Conservation (phyloP, 1,140 invertebrate species). For the Wasmannia auropunctata region DNA sequence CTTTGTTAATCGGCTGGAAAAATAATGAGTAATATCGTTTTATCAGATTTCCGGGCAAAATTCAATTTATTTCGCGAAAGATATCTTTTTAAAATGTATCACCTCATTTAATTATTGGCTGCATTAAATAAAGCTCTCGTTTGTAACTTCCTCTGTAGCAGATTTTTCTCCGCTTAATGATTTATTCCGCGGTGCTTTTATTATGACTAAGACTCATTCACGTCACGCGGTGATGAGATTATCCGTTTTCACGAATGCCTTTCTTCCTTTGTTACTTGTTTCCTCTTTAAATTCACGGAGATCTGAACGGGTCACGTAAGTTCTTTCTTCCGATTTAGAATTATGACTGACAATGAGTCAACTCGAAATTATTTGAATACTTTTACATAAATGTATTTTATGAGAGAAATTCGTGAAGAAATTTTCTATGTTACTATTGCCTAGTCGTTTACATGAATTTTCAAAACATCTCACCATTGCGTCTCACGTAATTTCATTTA, state of each 20-base stretch:
- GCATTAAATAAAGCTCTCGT: conserved; percentile 43
- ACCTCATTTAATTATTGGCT: not conserved
- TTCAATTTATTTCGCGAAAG: conserved; percentile 29
- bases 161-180: conserved; percentile 48
- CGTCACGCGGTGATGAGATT: not conserved
- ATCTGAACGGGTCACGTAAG: not conserved
- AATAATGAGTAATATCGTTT: conserved; percentile 24
- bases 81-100: not conserved
- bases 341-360: not conserved
- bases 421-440: not conserved
- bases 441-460: not conserved
- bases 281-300: conserved; percentile 13
- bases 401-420: not conserved
- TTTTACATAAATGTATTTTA: not conserved
- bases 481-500: not conserved
- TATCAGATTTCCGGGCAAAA: not conserved
- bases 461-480: not conserved
- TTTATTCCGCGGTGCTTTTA: conserved; percentile 33
- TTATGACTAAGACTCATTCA: conserved; percentile 42
- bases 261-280: not conserved
- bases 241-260: conserved; percentile 21
- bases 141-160: conserved; percentile 6
- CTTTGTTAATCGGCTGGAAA: conserved; percentile 5
- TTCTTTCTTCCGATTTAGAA: not conserved
- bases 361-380: not conserved